phyloP scores from a whole-genome alignment of 2,797 vertebrate genomes.

The Sylvilagus floridanus region DNA sequence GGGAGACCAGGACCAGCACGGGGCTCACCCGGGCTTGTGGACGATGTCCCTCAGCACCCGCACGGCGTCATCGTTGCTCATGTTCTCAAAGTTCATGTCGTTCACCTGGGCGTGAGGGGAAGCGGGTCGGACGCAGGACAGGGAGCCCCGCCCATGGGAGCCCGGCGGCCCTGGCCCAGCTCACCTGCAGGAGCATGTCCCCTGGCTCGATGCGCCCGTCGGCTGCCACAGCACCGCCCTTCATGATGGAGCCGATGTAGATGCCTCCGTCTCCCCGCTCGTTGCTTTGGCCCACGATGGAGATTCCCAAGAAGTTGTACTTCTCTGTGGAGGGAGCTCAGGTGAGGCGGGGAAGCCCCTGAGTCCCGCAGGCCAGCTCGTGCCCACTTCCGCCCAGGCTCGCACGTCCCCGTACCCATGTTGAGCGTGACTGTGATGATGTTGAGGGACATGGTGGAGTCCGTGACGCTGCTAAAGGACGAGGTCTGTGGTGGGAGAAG shows the following conservation, averaged over 20 bases:
- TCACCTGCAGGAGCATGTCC: constrained; percentile 97
- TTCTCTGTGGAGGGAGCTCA: constrained; percentile 90
- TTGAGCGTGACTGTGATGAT: constrained; percentile 97
- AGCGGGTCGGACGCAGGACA: neutral
- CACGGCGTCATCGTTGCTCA: constrained; percentile 96
- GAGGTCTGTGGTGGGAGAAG: constrained; percentile 88
- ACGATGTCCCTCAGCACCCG: constrained; percentile 95
- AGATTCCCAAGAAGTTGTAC: constrained; percentile 96
- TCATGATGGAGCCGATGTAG: constrained; percentile 98
- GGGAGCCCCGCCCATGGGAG: neutral
- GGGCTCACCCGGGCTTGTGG: constrained; percentile 94
- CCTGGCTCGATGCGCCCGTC: constrained; percentile 96
- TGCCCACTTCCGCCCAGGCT: neutral
- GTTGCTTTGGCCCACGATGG: constrained; percentile 96
- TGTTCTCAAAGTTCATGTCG: constrained; percentile 97
- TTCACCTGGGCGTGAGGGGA: constrained; percentile 89
- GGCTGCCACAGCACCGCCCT: constrained; percentile 95
- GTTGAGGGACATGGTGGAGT: constrained; percentile 97
- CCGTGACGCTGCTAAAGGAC: constrained; percentile 96
- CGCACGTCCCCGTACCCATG: constrained; percentile 91
- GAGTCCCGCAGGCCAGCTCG: neutral
- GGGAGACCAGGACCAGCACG: neutral
- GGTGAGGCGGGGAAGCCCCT: constrained; percentile 32
- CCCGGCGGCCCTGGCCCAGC: neutral
- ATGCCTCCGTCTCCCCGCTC: constrained; percentile 95